A percentile compares a stretch with the other conserved stretches of the same genome.
phyloP scores from a whole-genome alignment of 1,140 invertebrate genomes.

The Pseudomyrmex cubaensis region DNA sequence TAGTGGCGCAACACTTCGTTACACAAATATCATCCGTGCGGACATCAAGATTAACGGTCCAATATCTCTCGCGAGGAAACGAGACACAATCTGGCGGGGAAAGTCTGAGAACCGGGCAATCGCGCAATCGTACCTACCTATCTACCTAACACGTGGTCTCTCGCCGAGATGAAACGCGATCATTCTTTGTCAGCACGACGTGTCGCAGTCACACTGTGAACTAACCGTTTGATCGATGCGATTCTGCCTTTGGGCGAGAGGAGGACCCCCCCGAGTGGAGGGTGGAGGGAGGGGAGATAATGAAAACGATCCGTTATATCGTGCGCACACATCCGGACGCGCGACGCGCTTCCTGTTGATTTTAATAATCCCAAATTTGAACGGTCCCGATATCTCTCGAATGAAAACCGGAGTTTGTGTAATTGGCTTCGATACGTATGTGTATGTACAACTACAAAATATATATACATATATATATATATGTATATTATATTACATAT shows the following conservation, averaged over 20 bases:
- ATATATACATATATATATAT: neutral
- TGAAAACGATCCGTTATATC: constrained; percentile 76
- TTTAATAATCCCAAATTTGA: constrained; percentile 35
- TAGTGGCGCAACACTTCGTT: constrained; percentile 7
- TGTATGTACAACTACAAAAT: too few relatives aligned
- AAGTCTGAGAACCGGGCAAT: constrained; percentile 45
- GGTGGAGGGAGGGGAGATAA: constrained; percentile 61
- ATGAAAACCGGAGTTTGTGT: neutral
- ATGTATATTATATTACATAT: neutral
- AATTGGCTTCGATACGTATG: too few relatives aligned
- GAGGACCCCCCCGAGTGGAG: too few relatives aligned
- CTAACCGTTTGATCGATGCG: constrained; percentile 75
- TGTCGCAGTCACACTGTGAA: constrained; percentile 74
- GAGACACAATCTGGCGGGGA: constrained; percentile 41
- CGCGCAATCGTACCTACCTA: constrained; percentile 35
- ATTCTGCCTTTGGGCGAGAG: constrained; percentile 42
- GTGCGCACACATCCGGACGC: constrained; percentile 19
- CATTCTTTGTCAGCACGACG: constrained; percentile 78
- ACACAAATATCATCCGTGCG: constrained; percentile 9
- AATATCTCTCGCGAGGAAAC: constrained; percentile 23
- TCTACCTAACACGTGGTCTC: constrained; percentile 63
- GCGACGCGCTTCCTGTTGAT: constrained; percentile 33
- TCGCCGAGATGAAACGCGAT: constrained; percentile 64
- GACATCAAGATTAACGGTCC: constrained; percentile 46
- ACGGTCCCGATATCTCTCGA: neutral